A percentile compares a stretch with the other conserved stretches of the same genome.
phyloP scores from a whole-genome alignment of 2,797 vertebrate species.

The Uromys caudimaculatus region DNA sequence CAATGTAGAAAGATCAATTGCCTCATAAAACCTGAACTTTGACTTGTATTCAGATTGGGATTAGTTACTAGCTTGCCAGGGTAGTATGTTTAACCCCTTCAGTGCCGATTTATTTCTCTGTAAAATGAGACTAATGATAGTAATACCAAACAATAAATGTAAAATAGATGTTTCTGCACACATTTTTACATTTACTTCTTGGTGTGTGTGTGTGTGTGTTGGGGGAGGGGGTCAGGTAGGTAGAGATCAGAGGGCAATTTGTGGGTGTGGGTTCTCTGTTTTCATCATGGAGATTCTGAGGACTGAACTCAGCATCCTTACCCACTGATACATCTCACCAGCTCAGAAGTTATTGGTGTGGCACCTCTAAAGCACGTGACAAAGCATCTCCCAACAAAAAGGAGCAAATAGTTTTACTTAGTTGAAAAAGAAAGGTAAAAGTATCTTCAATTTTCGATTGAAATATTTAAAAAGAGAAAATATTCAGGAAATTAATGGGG shows the following conservation, averaged over 20 bases:
- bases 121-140: not conserved
- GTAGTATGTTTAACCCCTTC: not conserved
- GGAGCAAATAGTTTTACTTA: not conserved
- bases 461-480: not conserved
- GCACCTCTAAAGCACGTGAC: not conserved
- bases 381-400: not conserved
- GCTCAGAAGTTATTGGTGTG: not conserved
- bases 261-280: too few species aligned
- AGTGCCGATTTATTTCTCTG: not conserved
- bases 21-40: conserved; percentile 8
- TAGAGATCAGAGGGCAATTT: not conserved
- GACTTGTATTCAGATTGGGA: not conserved
- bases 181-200: not conserved
- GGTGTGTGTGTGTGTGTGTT: not conserved
- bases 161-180: not conserved
- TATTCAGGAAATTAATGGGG: not conserved
- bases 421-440: conserved; percentile 27
- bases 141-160: not conserved
- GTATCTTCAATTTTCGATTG: not conserved
- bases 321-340: not conserved
- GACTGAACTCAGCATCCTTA: not conserved
- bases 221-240: too few species aligned
- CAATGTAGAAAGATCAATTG: not conserved
- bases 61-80: not conserved
- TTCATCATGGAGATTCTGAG: too few species aligned